Evolutionary conservation across 2,888 invertebrate genomes (phyloP), one percentile per base, ranked within the genome.

Genomic region (Drosophila vallismaia): DNA sequence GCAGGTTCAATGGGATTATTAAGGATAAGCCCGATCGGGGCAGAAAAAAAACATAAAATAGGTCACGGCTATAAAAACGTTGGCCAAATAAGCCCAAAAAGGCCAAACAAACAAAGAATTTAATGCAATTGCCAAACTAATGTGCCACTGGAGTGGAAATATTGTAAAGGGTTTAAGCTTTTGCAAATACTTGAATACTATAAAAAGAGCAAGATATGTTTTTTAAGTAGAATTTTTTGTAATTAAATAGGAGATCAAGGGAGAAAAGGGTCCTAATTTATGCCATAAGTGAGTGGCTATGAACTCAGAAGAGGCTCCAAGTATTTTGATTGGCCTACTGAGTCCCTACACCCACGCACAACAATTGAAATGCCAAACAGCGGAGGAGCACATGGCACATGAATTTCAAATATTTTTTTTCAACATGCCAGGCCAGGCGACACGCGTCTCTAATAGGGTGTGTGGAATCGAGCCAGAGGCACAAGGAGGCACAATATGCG

Each of bases 361-460:
- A 71, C 85, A 79, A 81, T 81, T 77, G 83, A 79, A 82, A 83
- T 79, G 74, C 82, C 81, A 76, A 71, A 68, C 76, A 75, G 60
- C 45, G 36, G 46, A 55, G 63, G 63, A 69, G 63, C 45, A 76
- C 79, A 74, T 73, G 53, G 73, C 75, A 75, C 79, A 83, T 86
- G 81, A 84, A 86, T 83, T 86, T 83, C 67, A 83, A 83, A 86
- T 80, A 82, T 82, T 86, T 84, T 82, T 85, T 82, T 85, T 55
- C 69, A 80, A 73, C 86, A 76, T 68, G 80, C 66, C 77, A 71
- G 28, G 19, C 19, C 19, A 19, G 64, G 62, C 80, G 75, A 86
- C 86, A 83, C 69, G 78, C 81, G 77, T 71, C 76, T 74, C 78
- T 83, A 82, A 78, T 82, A 57, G 74, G 45, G 48, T 10, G 40